Percentiles rank a stretch among this genome's conserved stretches.
These are phyloP conservation scores for Castor canadensis DNA, from an alignment of 2,113 vertebrate genomes.

Conservation along the genomic window DNA sequence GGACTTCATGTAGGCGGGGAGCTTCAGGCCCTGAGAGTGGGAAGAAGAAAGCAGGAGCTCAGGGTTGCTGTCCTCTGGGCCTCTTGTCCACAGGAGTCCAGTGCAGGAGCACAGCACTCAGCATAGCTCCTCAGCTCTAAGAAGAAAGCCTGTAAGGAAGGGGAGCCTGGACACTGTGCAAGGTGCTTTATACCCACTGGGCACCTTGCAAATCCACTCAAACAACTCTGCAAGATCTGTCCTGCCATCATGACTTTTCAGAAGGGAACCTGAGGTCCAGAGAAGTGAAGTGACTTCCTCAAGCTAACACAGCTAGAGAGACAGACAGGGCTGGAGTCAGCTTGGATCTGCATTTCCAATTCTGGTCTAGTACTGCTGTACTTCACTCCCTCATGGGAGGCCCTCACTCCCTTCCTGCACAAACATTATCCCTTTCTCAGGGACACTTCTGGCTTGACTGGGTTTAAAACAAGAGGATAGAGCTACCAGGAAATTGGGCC, in stretches of 20 bases:
- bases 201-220: neutral
- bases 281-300: neutral
- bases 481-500: neutral
- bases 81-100: too few species aligned
- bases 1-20: constrained; percentile 92
- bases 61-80: neutral
- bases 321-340: neutral
- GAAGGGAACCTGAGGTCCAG: neutral
- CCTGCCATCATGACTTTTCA: neutral
- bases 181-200: neutral
- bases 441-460: neutral
- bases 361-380: neutral
- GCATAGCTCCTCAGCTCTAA: neutral
- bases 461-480: neutral
- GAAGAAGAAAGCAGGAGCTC: neutral
- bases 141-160: neutral
- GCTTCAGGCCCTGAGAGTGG: constrained; percentile 86
- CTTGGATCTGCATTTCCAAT: neutral
- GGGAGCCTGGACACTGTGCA: neutral
- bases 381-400: neutral
- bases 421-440: neutral
- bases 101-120: too few species aligned
- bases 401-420: neutral
- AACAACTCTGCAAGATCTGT: neutral
- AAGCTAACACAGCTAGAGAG: neutral